A percentile compares a stretch with the other conserved stretches of the same genome.
Conservation (phyloP, 2,113 vertebrate genomes). For the Amblyornis subalaris region DNA sequence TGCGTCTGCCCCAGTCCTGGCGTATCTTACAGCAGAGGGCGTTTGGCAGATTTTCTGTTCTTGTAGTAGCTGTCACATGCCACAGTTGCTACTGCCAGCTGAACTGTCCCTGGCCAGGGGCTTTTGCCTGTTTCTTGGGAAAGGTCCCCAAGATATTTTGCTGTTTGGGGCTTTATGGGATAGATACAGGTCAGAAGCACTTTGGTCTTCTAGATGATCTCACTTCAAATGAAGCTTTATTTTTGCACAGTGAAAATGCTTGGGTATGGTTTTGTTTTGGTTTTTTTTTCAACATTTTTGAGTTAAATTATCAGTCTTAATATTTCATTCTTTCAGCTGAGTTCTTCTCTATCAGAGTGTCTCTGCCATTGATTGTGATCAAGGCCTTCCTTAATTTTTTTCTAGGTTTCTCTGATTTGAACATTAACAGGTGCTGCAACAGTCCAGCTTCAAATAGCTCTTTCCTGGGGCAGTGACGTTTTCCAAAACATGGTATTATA, state of each 20-base stretch:
- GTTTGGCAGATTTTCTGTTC: neutral
- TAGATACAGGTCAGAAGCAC: neutral
- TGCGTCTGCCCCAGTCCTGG: neutral
- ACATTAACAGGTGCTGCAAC: neutral
- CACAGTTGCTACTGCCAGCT: neutral
- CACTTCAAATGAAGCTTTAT: neutral
- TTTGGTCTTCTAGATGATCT: neutral
- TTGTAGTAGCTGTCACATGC: neutral
- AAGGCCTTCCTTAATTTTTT: neutral
- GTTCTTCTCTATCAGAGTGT: neutral
- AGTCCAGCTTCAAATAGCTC: neutral
- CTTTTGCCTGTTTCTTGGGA: neutral
- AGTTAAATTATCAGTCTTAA: neutral
- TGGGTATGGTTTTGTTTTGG: accelerated
- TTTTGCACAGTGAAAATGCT: neutral
- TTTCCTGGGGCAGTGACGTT: neutral
- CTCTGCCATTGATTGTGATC: neutral
- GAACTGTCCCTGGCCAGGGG: neutral
- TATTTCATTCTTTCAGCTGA: neutral
- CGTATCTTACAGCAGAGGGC: neutral
- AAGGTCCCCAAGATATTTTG: neutral
- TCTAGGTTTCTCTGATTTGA: neutral
- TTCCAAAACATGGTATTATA: neutral
- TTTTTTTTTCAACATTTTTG: neutral
- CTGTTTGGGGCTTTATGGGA: neutral